A percentile compares a stretch with the other conserved stretches of the same genome.
These are phyloP conservation scores for silkworm (Bombyx mori) DNA, from an alignment of 1,140 invertebrate species.

Conservation along the genomic window ASM3026992v2 NC_085110.1:2417501-2418000, in stretches of 20 bases:
- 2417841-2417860: conserved; percentile 31
- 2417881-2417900: conserved; percentile 17
- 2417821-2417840: conserved; percentile 12
- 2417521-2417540: too few relatives aligned
- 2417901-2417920: conserved; percentile 27
- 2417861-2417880: conserved; percentile 15
- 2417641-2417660: background rate
- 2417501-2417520: too few relatives aligned
- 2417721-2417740: conserved; percentile 33
- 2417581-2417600: too few relatives aligned
- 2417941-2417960: conserved; percentile 26
- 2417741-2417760: conserved; percentile 26
- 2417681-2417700: conserved; percentile 7
- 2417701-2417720: background rate
- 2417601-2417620: too few relatives aligned
- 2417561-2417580: too few relatives aligned
- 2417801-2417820: conserved; percentile 17
- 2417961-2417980: conserved; percentile 4
- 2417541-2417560: too few relatives aligned
- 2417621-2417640: too few relatives aligned
- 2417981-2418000: background rate
- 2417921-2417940: conserved; percentile 25
- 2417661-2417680: conserved; percentile 11
- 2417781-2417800: conserved; percentile 18
- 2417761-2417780: conserved; percentile 16